A percentile compares a stretch with the other conserved stretches of the same genome.
Conservation (phyloP, 2,797 vertebrate genomes). For the Pantherophis alleghaniensis region DNA sequence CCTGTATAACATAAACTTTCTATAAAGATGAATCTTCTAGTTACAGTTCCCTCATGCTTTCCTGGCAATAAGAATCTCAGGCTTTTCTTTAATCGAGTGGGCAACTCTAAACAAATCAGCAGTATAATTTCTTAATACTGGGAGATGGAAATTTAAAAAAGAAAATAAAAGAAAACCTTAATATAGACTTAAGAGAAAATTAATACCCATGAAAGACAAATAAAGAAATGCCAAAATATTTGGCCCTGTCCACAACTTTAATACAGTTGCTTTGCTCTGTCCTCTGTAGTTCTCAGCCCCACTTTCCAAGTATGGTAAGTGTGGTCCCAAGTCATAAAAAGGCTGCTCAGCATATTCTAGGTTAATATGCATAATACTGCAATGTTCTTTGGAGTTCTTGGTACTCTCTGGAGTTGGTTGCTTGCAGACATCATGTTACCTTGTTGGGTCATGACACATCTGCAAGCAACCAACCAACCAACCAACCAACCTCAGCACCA, state of each 20-base stretch:
- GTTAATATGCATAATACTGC: slow-evolving; percentile 11
- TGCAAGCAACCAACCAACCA: not conserved
- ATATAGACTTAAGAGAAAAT: not conserved
- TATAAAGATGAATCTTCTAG: slow-evolving; percentile 1
- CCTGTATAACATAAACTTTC: not conserved
- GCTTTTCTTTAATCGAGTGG: not conserved
- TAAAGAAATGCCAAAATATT: not conserved
- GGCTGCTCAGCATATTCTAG: slow-evolving; percentile 16
- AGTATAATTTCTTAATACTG: not conserved
- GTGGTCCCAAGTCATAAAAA: not conserved
- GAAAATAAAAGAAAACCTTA: not conserved
- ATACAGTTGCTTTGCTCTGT: not conserved
- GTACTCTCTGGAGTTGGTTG: not conserved
- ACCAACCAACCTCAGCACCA: not conserved
- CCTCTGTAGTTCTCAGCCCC: not conserved
- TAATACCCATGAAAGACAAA: not conserved
- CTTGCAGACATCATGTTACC: not conserved
- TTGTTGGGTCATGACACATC: not conserved
- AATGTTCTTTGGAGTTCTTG: not conserved
- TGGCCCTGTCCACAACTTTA: not conserved
- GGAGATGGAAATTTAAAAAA: not conserved
- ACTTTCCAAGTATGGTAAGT: not conserved
- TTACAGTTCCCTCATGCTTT: slow-evolving; percentile 12
- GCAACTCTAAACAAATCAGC: not conserved
- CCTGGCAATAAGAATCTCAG: slow-evolving; percentile 3